Percentiles rank a stretch among this genome's conserved stretches.
Conservation (phyloP, 1,140 invertebrate genomes). For the Rhyacophila brunnea region DNA sequence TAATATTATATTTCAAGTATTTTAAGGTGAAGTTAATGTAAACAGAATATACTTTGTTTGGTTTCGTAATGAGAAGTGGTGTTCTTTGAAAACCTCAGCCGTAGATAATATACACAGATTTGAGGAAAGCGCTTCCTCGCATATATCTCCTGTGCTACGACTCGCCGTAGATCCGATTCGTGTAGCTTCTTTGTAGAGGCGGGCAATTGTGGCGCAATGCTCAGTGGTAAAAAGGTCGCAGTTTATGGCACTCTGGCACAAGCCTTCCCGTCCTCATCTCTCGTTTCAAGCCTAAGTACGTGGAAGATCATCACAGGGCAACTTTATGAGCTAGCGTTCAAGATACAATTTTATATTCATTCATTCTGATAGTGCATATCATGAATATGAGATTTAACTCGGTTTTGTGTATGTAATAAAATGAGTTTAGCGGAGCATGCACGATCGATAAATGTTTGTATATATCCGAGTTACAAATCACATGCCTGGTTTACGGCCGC, state of each 20-base stretch:
- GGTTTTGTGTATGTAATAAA: constrained; percentile 1
- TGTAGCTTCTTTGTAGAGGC: neutral
- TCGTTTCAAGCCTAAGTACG: neutral
- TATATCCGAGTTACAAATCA: constrained; percentile 8
- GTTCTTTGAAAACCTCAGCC: too few species aligned
- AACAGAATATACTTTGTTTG: too few species aligned
- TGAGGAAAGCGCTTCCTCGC: neutral
- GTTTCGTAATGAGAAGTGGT: too few species aligned
- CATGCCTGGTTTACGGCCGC: constrained; percentile 15
- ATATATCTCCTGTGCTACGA: neutral
- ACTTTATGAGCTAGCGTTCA: constrained; percentile 9
- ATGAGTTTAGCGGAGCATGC: neutral
- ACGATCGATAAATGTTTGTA: neutral
- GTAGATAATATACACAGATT: too few species aligned
- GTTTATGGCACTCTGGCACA: constrained; percentile 7
- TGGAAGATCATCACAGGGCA: neutral
- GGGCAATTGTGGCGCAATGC: constrained; percentile 9
- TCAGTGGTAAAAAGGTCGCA: constrained; percentile 16
- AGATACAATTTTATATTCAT: constrained; percentile 3
- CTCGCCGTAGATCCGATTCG: neutral
- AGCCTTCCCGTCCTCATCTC: too few species aligned
- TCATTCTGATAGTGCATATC: constrained; percentile 20
- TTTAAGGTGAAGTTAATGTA: too few species aligned
- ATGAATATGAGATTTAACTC: constrained; percentile 14
- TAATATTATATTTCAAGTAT: too few species aligned